Evolutionary conservation across 2,113 vertebrate genomes (phyloP).

Genomic region (Megaceryle maxima): DNA sequence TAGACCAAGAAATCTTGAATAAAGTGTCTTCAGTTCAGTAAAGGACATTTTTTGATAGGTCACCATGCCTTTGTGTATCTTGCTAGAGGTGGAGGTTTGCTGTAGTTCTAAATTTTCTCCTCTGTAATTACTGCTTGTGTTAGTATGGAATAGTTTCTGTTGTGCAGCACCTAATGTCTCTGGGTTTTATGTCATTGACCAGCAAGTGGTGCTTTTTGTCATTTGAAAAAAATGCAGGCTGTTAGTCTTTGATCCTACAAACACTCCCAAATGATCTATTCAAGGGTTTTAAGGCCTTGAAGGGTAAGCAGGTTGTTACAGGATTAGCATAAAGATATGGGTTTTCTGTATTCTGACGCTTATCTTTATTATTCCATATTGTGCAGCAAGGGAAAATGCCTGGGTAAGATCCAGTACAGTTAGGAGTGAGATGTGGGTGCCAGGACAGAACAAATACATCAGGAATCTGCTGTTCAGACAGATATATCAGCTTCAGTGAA

Average conservation of each 20-base stretch:
- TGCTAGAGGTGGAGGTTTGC: background rate
- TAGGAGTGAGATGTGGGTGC: background rate
- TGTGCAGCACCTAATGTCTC: background rate
- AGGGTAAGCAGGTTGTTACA: background rate
- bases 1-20: background rate
- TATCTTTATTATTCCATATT: slow-evolving; percentile 27
- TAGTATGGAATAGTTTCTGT: background rate
- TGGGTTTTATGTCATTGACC: background rate
- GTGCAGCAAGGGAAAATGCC: background rate
- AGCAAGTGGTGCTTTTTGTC: background rate
- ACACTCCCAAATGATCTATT: background rate
- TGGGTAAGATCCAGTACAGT: background rate
- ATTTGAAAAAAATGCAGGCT: background rate
- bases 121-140: background rate
- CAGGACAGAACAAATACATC: background rate
- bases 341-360: background rate
- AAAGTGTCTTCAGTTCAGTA: background rate
- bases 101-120: background rate
- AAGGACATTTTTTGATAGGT: background rate
- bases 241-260: background rate
- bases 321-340: background rate
- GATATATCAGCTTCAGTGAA: background rate
- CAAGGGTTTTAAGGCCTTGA: background rate
- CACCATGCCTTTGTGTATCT: background rate
- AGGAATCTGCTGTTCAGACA: background rate